Base-by-base conservation (phyloP, 2,797 vertebrate species). In the Hipposideros larvatus region DNA sequence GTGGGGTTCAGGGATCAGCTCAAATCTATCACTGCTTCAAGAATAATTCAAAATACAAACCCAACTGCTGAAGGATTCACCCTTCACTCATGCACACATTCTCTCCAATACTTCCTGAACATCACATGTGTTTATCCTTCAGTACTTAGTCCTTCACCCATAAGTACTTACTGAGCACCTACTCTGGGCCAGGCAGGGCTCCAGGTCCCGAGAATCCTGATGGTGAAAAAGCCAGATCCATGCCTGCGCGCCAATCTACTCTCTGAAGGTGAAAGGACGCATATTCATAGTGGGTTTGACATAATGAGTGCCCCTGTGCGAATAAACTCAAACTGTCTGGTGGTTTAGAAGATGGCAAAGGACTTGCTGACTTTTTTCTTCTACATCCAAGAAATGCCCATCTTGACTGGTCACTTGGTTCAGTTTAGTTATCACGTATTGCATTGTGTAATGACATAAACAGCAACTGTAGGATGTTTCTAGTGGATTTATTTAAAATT, bases 401-500 rank as follows among this genome's bases (percentile, higher is more conserved):
- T 75, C 85, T 92, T 75, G 74, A 57, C 28, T 34, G 51, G 87
- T 94, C 0, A 14, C 1, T 10, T 65, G 84, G 59, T 93, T 96
- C 82, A 91, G 61, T 78, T 94, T 82, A 87, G 70, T 95, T 93
- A 78, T 90, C 94, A 91, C 96, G 70, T 88, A 83, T 28, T 90
- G 26, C 74, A 92, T 7, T 95, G 82, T 22, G 9, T 93, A 80
- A 95, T 79, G 66, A 96, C 94, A 93, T 91, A 97, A 95, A 94
- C 11, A 83, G 68, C 75, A 97, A 78, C 70, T 95, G 22, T 78
- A 74, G 43, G 46, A 68, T 89, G 46, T 88, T 95, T 95, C 95
- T 34, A 94, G 82, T 78, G 66, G 73, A 95, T 92, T 96, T 73
- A 86, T 48, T 96, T 96, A 95, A 93, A 93, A 82, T 48, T 86